These are phyloP conservation scores for Silurus lanzhouensis DNA, from an alignment of 2,797 vertebrate species.

Conservation along the genomic window DNA sequence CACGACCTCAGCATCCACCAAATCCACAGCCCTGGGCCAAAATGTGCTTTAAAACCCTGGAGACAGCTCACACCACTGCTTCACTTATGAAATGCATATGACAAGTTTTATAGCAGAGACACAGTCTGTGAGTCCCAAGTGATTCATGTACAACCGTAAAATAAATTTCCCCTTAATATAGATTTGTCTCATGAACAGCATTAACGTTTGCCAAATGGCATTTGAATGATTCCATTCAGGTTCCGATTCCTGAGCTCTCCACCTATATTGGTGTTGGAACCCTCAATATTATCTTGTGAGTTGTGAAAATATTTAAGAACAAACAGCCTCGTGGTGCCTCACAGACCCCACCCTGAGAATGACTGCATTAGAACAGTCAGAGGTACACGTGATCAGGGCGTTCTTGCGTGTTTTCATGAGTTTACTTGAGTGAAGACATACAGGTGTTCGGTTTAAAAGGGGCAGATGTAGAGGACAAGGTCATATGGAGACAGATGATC, in stretches of 20 bases:
- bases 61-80: background rate
- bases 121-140: background rate
- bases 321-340: background rate
- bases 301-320: background rate
- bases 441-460: no score
- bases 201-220: background rate
- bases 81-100: background rate
- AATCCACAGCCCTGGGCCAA: background rate
- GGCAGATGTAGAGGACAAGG: no score
- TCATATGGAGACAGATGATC: no score
- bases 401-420: background rate
- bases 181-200: background rate
- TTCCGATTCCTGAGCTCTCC: background rate
- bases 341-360: background rate
- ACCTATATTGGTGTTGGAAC: background rate
- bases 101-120: background rate
- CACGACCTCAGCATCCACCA: background rate
- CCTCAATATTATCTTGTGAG: background rate
- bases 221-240: background rate
- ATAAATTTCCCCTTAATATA: background rate
- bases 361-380: background rate
- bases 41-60: background rate
- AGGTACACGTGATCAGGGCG: background rate
- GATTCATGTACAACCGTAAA: background rate
- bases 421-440: background rate